Evolutionary conservation across 2,888 invertebrate species (phyloP).

Genomic region (Eudasyphora cyanicolor): DNA sequence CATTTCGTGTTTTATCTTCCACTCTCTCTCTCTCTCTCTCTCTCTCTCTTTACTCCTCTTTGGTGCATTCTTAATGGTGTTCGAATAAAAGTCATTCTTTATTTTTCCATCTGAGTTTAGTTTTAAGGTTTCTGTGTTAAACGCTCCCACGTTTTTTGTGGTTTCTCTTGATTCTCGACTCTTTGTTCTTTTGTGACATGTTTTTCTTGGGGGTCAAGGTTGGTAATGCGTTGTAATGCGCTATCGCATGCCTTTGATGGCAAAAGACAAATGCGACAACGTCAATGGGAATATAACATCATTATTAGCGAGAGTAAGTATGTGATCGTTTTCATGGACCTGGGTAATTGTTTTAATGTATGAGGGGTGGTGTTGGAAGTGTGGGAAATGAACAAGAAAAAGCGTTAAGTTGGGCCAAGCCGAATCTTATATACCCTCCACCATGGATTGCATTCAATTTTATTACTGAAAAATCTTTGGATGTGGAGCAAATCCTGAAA

Average conservation of each 20-base stretch:
- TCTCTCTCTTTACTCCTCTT: not conserved
- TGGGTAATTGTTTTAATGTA: not conserved
- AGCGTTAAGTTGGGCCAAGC: too few species aligned
- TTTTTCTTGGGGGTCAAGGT: constrained; percentile 48
- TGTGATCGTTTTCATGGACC: constrained; percentile 6
- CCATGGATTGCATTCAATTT: too few species aligned
- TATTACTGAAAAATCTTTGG: too few species aligned
- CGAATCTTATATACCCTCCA: too few species aligned
- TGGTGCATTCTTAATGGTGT: not conserved
- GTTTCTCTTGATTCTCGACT: too few species aligned
- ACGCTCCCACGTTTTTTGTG: constrained; percentile 31
- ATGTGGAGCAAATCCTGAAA: too few species aligned
- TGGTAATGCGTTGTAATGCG: constrained; percentile 33
- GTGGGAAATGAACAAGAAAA: not conserved
- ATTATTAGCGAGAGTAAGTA: constrained; percentile 15
- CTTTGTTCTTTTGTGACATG: constrained; percentile 35
- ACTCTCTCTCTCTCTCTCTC: not conserved
- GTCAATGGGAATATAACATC: not conserved
- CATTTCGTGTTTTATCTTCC: too few species aligned
- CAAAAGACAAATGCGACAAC: not conserved
- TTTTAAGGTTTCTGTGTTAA: constrained; percentile 14
- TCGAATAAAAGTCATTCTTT: constrained; percentile 8
- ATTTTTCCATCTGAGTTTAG: constrained; percentile 3
- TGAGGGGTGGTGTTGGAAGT: not conserved
- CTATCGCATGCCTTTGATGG: not conserved